phyloP scores from a whole-genome alignment of 2,797 vertebrate genomes.

The Saguinus oedipus region DNA sequence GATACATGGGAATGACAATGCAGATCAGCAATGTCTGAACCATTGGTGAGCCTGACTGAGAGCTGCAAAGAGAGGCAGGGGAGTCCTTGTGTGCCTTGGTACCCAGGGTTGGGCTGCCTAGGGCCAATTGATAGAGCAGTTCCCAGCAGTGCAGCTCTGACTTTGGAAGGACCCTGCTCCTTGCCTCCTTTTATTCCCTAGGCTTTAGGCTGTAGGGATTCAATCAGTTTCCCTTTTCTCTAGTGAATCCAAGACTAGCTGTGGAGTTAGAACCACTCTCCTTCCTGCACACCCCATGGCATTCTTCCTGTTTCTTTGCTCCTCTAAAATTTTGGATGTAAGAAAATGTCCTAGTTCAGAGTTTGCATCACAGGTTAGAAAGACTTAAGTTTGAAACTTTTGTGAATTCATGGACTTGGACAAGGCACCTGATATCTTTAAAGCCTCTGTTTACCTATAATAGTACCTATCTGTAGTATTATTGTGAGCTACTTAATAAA shows the following conservation, averaged over 20 bases:
- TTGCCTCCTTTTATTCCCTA: background rate
- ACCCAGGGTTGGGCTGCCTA: background rate
- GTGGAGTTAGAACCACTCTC: background rate
- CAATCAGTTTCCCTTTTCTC: background rate
- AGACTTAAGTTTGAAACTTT: background rate
- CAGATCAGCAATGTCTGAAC: background rate
- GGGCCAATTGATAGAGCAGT: accelerated
- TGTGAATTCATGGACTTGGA: background rate
- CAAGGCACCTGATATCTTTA: background rate
- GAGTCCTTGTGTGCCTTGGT: accelerated
- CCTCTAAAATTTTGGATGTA: background rate
- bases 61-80: background rate
- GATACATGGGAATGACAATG: background rate
- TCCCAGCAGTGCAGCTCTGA: background rate
- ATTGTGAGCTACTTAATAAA: background rate
- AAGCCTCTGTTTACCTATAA: background rate
- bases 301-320: background rate
- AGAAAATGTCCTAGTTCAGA: background rate
- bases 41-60: background rate
- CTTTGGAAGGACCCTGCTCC: background rate
- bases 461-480: background rate
- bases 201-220: background rate
- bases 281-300: background rate
- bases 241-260: background rate
- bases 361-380: background rate